phyloP scores from a whole-genome alignment of 2,797 vertebrate genomes.

The Scarus forsteni region DNA sequence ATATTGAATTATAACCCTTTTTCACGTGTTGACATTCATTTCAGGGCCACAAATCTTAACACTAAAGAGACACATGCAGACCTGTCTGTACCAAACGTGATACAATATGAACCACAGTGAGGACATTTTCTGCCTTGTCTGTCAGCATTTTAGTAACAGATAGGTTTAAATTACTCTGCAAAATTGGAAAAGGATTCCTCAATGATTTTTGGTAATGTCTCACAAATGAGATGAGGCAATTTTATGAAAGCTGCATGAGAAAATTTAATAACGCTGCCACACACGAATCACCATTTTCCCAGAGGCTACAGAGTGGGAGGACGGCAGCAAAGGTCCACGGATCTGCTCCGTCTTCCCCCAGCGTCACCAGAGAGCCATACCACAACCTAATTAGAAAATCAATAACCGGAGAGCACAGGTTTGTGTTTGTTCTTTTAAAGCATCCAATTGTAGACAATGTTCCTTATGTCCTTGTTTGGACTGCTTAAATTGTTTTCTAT shows the following conservation, averaged over 20 bases:
- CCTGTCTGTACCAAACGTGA: slow-evolving; percentile 7
- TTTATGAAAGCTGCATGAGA: slow-evolving; percentile 20
- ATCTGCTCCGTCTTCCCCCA: slow-evolving; percentile 8
- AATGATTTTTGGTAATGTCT: slow-evolving; percentile 6
- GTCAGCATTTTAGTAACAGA: slow-evolving; percentile 4
- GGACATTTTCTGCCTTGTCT: slow-evolving; percentile 12
- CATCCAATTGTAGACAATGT: slow-evolving; percentile 10
- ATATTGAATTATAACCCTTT: too few species aligned
- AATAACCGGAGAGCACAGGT: slow-evolving; percentile 54
- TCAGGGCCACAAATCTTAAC: too few species aligned
- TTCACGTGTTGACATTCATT: too few species aligned
- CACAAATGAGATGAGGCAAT: slow-evolving; percentile 3
- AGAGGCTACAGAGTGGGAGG: background rate
- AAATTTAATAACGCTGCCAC: slow-evolving; percentile 33
- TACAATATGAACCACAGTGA: slow-evolving; percentile 29
- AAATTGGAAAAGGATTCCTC: slow-evolving; percentile 3
- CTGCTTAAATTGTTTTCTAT: slow-evolving; percentile 22
- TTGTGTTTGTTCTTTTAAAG: slow-evolving; percentile 53
- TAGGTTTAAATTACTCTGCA: slow-evolving; percentile 20
- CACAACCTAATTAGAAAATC: slow-evolving; percentile 63
- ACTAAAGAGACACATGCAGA: too few species aligned
- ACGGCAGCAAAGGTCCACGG: slow-evolving; percentile 10
- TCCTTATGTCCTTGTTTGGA: slow-evolving; percentile 29
- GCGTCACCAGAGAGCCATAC: slow-evolving; percentile 52
- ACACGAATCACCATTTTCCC: slow-evolving; percentile 27